Base-by-base conservation (phyloP, 2,113 vertebrate genomes). In the Lampris megalopsis region DNA sequence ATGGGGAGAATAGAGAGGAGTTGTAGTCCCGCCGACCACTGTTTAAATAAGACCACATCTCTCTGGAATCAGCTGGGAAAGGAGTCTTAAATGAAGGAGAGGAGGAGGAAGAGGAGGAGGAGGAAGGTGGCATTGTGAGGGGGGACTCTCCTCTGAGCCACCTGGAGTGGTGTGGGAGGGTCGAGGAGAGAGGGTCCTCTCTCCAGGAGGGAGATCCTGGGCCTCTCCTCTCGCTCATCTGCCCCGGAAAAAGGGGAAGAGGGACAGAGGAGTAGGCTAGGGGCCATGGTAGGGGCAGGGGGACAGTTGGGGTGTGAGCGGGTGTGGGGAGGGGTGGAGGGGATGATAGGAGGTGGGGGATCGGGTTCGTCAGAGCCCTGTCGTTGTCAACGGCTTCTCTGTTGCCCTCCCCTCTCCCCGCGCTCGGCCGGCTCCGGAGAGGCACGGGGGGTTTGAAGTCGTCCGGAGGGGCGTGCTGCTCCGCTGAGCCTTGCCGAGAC, bases 381-480 rank as follows among this genome's bases (percentile, higher is more conserved):
- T 84, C 77, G 61, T 88, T 88, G 50, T 92, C 89, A 2, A 67
- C 63, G 42, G 68, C 59, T 62, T 93, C 92, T 74, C 88, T 86
- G 69, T 77, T 75, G 64, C 88, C 88, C 57, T 92, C 91, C 71
- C 84, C 86, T 80, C 90, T 86, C 62, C 90, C 91, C 35, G 66
- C 45, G 69, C 71, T 87, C 41, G 91, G 64, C 60, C 93, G 84
- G 77, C 65, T 90, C 59, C 92, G 83, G 56, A 93, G 78, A 0
- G 89, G 94, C 67, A 94, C 92, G 0, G 94, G 94, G 58, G 87
- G 92, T 85, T 95, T 95, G 57, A 95, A 95, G 71, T 94, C 92
- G 61, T 94, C 93, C 78, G 90, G 81, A 2, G 85, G 81, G 56
- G 86, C 68, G 24, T 85, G 85, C 71, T 85, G 91, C 45, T 93